phyloP scores from a whole-genome alignment of 23 tunicate genomes.

The Clavelina lepadiformis region DNA sequence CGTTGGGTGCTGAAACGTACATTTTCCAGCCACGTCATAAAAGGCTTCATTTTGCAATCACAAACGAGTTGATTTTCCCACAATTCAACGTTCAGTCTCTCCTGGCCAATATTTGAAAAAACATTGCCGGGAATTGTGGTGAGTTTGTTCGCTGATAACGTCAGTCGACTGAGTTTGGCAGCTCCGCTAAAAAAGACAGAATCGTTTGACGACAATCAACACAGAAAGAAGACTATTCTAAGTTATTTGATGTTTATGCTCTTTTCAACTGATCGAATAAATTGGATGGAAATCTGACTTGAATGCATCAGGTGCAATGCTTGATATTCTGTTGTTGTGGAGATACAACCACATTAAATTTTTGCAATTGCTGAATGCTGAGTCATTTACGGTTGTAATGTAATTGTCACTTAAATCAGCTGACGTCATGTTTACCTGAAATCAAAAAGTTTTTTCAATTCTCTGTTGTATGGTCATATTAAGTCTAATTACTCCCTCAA shows the following conservation, averaged over 20 bases:
- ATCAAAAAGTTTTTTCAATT: neutral
- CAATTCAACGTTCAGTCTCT: slow-evolving; percentile 55
- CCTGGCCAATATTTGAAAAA: slow-evolving; percentile 39
- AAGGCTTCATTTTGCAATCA: slow-evolving; percentile 55
- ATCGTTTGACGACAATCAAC: too few species aligned
- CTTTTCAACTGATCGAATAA: too few species aligned
- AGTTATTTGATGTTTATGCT: too few species aligned
- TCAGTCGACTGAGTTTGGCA: slow-evolving; percentile 11
- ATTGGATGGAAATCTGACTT: too few species aligned
- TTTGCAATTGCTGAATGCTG: slow-evolving; percentile 5
- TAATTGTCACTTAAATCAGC: slow-evolving; percentile 47
- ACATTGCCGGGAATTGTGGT: slow-evolving; percentile 19
- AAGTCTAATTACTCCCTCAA: too few species aligned
- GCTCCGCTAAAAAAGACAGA: slow-evolving; percentile 42
- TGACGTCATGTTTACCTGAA: slow-evolving; percentile 18
- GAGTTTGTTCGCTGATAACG: slow-evolving; percentile 57
- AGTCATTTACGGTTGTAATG: slow-evolving; percentile 25
- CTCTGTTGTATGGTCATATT: too few species aligned
- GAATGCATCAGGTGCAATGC: slow-evolving; percentile 37
- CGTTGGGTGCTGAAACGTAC: slow-evolving; percentile 17
- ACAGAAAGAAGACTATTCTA: too few species aligned
- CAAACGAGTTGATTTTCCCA: slow-evolving; percentile 60
- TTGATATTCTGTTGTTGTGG: slow-evolving; percentile 23
- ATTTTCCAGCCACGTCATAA: slow-evolving; percentile 65
- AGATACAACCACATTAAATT: slow-evolving; percentile 6